Conservation (phyloP, 1,140 invertebrate genomes). For the Drosophila virilis region DNA sequence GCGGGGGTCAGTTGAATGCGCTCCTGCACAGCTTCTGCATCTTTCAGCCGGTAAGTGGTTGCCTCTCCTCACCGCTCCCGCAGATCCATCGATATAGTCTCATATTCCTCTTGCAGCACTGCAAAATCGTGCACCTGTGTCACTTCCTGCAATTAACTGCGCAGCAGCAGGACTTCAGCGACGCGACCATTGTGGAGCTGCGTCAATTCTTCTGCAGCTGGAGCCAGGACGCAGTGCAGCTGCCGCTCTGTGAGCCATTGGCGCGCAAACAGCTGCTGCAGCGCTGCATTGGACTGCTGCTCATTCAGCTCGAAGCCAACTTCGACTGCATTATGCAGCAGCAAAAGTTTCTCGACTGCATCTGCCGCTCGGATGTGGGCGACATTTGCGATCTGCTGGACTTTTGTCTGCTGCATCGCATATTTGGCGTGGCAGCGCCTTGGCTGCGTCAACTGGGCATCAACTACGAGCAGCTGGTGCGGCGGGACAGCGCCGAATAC, state of each 20-base stretch:
- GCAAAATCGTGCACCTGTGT: slow-evolving; percentile 61
- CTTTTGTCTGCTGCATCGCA: slow-evolving; percentile 70
- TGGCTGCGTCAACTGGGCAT: slow-evolving; percentile 50
- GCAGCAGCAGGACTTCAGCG: slow-evolving; percentile 64
- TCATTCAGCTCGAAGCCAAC: slow-evolving; percentile 68
- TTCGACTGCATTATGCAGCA: slow-evolving; percentile 71
- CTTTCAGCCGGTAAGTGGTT: slow-evolving; percentile 84
- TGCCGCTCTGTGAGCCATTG: slow-evolving; percentile 59
- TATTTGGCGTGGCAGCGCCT: slow-evolving; percentile 65
- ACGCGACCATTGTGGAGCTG: slow-evolving; percentile 64
- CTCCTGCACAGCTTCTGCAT: slow-evolving; percentile 86
- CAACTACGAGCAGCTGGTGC: slow-evolving; percentile 65
- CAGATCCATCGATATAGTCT: background rate
- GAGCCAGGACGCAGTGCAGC: slow-evolving; percentile 65
- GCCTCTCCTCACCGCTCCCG: too few species aligned
- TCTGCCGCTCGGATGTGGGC: slow-evolving; percentile 76
- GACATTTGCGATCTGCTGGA: slow-evolving; percentile 76
- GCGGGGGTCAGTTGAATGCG: slow-evolving; percentile 83
- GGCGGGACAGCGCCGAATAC: slow-evolving; percentile 60
- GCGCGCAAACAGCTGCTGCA: slow-evolving; percentile 65
- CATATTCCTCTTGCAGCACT: slow-evolving; percentile 40
- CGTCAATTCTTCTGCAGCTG: slow-evolving; percentile 71
- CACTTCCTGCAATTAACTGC: slow-evolving; percentile 69
- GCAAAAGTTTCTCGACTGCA: slow-evolving; percentile 68
- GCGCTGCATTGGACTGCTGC: slow-evolving; percentile 59